phyloP scores from a whole-genome alignment of 2,797 vertebrate genomes.

The Mormyrus proboscirostris region DNA sequence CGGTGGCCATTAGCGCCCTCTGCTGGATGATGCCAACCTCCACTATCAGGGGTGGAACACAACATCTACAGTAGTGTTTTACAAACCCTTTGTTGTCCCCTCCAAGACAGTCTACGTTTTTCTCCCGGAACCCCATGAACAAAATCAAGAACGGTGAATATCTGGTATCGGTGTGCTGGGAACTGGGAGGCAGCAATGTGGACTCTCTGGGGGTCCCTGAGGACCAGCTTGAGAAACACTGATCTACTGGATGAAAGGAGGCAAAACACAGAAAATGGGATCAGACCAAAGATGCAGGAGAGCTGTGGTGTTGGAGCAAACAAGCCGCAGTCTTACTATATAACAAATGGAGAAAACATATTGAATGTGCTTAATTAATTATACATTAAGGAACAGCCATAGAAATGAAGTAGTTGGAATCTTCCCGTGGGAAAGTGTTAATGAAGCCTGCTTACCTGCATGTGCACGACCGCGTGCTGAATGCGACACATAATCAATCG shows the following conservation, averaged over 20 bases:
- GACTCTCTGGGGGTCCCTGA: background rate
- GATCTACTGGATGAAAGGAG: background rate
- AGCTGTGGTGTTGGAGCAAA: background rate
- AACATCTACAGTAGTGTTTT: background rate
- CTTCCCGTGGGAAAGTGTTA: background rate
- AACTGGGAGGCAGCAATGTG: background rate
- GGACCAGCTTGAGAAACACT: background rate
- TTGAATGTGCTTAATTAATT: background rate
- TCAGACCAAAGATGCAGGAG: background rate
- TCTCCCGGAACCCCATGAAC: background rate
- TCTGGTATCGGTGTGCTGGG: background rate
- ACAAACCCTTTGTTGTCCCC: background rate
- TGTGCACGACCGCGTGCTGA: background rate
- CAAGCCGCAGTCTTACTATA: background rate
- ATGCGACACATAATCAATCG: slow-evolving; percentile 6
- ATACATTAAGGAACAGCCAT: background rate
- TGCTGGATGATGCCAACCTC: background rate
- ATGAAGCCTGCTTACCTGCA: background rate
- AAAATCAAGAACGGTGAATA: background rate
- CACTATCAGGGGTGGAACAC: background rate
- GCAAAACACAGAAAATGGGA: background rate
- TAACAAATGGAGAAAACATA: background rate
- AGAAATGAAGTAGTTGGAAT: background rate
- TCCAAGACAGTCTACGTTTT: background rate
- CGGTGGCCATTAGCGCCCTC: background rate